Percentiles rank a stretch among this genome's conserved stretches.
These are phyloP conservation scores for Leptinotarsa peninsularis DNA, from an alignment of 2,888 invertebrate species.

Conservation along the genomic window DNA sequence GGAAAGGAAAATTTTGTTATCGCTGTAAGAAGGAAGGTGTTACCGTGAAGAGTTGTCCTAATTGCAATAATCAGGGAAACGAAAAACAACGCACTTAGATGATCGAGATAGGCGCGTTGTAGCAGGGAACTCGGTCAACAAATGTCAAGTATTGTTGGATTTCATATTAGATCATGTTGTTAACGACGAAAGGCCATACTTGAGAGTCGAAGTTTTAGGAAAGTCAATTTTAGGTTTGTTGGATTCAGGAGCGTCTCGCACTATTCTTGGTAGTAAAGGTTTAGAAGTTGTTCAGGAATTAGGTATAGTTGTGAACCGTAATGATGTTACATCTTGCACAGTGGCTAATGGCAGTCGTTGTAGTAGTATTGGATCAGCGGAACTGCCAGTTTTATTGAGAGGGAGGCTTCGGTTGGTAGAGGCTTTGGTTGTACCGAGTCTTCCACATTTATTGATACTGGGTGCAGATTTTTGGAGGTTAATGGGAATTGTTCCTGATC, in stretches of 20 bases:
- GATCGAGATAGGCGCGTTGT: neutral
- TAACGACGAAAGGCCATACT: neutral
- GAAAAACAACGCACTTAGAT: neutral
- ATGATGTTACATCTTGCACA: neutral
- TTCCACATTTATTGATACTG: constrained; percentile 38
- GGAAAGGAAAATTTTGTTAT: constrained; percentile 3
- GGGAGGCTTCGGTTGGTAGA: constrained; percentile 35
- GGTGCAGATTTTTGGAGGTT: constrained; percentile 42
- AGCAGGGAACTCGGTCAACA: constrained; percentile 6
- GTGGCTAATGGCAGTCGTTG: constrained; percentile 44
- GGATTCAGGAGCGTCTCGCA: constrained; percentile 1
- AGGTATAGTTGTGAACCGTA: neutral
- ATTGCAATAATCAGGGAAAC: constrained; percentile 8
- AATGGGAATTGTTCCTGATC: constrained; percentile 42
- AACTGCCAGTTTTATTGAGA: constrained; percentile 34
- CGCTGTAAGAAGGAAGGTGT: constrained; percentile 18
- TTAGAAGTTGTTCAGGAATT: neutral
- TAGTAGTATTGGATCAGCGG: constrained; percentile 28
- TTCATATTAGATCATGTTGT: neutral
- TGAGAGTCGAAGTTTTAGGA: constrained; percentile 3
- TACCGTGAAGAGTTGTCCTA: constrained; percentile 18
- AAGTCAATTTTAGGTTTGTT: constrained; percentile 1
- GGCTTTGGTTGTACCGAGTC: constrained; percentile 37
- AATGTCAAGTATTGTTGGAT: neutral
- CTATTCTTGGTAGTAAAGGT: neutral